phyloP scores from a whole-genome alignment of 2,888 invertebrate genomes.

The Ennomos fuscantarius region DNA sequence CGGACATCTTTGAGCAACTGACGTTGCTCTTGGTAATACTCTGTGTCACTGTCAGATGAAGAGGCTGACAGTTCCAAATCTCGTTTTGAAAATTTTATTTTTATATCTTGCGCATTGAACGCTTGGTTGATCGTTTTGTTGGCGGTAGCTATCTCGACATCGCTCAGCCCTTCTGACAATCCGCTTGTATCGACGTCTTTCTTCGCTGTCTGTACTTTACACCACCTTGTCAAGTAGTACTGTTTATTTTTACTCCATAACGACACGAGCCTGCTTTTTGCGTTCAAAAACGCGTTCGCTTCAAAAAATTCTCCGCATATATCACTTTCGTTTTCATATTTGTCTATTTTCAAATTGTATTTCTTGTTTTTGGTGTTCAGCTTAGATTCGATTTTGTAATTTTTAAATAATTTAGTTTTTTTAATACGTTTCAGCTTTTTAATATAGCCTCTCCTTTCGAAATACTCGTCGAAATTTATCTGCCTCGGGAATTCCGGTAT shows the following conservation, averaged over 20 bases:
- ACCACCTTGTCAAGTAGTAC: slow-evolving; percentile 57
- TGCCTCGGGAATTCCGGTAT: slow-evolving; percentile 79
- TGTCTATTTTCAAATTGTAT: slow-evolving; percentile 47
- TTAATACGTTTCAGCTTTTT: slow-evolving; percentile 53
- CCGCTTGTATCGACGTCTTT: slow-evolving; percentile 43
- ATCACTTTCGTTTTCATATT: slow-evolving; percentile 54
- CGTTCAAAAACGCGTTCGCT: slow-evolving; percentile 55
- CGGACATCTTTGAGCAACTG: slow-evolving; percentile 66
- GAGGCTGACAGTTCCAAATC: slow-evolving; percentile 66
- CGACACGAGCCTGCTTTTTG: slow-evolving; percentile 57
- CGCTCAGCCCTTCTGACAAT: slow-evolving; percentile 53
- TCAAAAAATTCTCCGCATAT: slow-evolving; percentile 51
- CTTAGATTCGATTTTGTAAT: slow-evolving; percentile 46
- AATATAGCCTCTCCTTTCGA: slow-evolving; percentile 64
- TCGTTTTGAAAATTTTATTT: slow-evolving; percentile 60
- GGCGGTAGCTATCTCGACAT: slow-evolving; percentile 43
- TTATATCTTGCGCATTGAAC: slow-evolving; percentile 39
- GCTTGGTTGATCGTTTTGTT: slow-evolving; percentile 48
- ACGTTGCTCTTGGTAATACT: slow-evolving; percentile 52
- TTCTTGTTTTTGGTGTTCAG: slow-evolving; percentile 42
- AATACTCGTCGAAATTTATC: slow-evolving; percentile 61
- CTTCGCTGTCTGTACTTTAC: slow-evolving; percentile 42
- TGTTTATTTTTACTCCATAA: slow-evolving; percentile 42
- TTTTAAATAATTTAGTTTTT: slow-evolving; percentile 46
- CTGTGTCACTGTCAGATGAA: slow-evolving; percentile 69